phyloP scores from a whole-genome alignment of 2,888 invertebrate species.

The Phengaris arion region DNA sequence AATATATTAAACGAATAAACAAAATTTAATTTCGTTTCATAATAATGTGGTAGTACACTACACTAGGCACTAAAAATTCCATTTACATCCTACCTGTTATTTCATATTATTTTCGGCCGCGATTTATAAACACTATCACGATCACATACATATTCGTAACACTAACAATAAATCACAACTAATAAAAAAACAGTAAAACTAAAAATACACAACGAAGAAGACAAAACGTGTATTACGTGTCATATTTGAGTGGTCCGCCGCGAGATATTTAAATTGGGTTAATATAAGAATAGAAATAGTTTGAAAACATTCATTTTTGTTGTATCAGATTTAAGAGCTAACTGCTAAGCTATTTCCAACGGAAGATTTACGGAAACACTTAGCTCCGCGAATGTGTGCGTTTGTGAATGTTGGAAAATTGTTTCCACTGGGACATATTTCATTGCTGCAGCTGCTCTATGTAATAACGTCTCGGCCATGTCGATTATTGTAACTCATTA shows the following conservation, averaged over 20 bases:
- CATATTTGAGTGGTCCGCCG: neutral
- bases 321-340: slow-evolving; percentile 29
- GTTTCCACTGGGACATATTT: slow-evolving; percentile 5
- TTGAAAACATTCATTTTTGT: slow-evolving; percentile 14
- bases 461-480: neutral
- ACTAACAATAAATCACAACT: slow-evolving; percentile 33
- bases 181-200: slow-evolving; percentile 34
- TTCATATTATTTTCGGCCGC: neutral
- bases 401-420: neutral
- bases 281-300: slow-evolving; percentile 27
- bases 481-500: neutral
- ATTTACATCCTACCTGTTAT: neutral
- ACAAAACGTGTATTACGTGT: slow-evolving; percentile 22
- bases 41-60: neutral
- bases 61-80: neutral
- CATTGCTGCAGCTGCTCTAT: neutral
- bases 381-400: slow-evolving; percentile 11
- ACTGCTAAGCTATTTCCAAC: slow-evolving; percentile 21
- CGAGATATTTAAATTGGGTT: slow-evolving; percentile 27
- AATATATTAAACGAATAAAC: too few relatives aligned
- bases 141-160: slow-evolving; percentile 29
- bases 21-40: too few relatives aligned
- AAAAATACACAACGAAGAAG: slow-evolving; percentile 18
- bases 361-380: slow-evolving; percentile 28
- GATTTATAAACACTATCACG: neutral